phyloP scores from a whole-genome alignment of 2,797 vertebrate genomes.

The Gastrophryne carolinensis region DNA sequence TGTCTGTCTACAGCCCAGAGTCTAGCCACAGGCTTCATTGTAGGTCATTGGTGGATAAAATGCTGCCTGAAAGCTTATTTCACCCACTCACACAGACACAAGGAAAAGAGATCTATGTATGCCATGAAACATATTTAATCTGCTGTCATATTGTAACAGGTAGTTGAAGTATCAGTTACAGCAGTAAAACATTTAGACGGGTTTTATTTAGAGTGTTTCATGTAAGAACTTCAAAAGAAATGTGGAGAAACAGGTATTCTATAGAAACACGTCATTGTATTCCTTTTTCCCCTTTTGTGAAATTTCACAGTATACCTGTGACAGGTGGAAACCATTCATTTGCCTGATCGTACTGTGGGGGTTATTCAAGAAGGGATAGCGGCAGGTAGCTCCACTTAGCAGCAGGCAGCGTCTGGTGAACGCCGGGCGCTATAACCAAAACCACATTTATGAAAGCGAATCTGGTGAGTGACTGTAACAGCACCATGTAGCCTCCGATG shows the following conservation, averaged over 20 bases:
- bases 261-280: not conserved
- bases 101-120: conserved; percentile 7
- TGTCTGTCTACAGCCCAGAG: conserved; percentile 48
- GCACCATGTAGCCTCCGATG: no score
- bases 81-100: not conserved
- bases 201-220: not conserved
- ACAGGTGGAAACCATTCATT: no score
- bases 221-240: not conserved
- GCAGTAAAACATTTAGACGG: not conserved
- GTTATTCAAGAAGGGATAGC: no score
- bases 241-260: not conserved
- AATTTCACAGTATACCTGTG: no score
- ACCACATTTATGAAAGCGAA: no score
- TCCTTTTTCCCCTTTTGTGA: no score
- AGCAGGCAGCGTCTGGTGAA: no score
- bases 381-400: no score
- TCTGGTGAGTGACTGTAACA: no score
- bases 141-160: conserved; percentile 6
- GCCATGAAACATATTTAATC: conserved; percentile 7
- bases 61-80: conserved; percentile 29
- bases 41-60: conserved; percentile 9
- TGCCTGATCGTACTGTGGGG: no score
- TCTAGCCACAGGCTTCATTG: conserved; percentile 27
- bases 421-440: no score
- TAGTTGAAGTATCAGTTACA: conserved; percentile 3